Evolutionary conservation across 2,888 invertebrate species (phyloP).

Genomic region (Platypus cylindrus): DNA sequence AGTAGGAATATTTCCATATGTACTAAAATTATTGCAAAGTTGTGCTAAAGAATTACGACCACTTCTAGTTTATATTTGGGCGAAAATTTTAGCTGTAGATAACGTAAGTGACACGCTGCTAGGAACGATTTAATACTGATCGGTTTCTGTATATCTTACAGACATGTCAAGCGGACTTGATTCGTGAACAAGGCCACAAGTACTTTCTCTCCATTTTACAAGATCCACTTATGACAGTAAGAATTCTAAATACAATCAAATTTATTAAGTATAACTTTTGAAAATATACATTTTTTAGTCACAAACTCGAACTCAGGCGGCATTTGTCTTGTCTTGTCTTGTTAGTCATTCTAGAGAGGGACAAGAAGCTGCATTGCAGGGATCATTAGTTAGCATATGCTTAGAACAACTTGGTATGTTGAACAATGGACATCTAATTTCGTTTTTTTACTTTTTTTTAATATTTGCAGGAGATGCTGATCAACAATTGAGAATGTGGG

Average conservation of each 20-base stretch:
- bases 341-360: slow-evolving; percentile 81
- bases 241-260: slow-evolving; percentile 30
- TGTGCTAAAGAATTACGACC: slow-evolving; percentile 85
- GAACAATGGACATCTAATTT: not conserved
- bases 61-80: slow-evolving; percentile 95
- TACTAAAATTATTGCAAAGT: slow-evolving; percentile 90
- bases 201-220: slow-evolving; percentile 89
- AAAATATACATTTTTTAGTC: slow-evolving; percentile 36
- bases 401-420: slow-evolving; percentile 63
- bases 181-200: slow-evolving; percentile 86
- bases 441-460: not conserved
- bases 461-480: slow-evolving; percentile 39
- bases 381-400: slow-evolving; percentile 81
- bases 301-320: slow-evolving; percentile 83
- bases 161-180: slow-evolving; percentile 90
- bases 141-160: slow-evolving; percentile 31
- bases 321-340: slow-evolving; percentile 88
- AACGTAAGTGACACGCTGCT: slow-evolving; percentile 47
- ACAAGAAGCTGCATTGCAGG: slow-evolving; percentile 83
- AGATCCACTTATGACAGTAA: slow-evolving; percentile 71
- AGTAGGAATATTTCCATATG: slow-evolving; percentile 98
- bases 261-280: not conserved
- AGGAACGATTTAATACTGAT: not conserved
- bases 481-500: slow-evolving; percentile 68
- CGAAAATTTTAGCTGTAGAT: slow-evolving; percentile 94